Percentiles rank a stretch among this genome's conserved stretches.
Evolutionary conservation across 1,140 invertebrate species (phyloP).

Genomic region (Chlorops oryzae): DNA sequence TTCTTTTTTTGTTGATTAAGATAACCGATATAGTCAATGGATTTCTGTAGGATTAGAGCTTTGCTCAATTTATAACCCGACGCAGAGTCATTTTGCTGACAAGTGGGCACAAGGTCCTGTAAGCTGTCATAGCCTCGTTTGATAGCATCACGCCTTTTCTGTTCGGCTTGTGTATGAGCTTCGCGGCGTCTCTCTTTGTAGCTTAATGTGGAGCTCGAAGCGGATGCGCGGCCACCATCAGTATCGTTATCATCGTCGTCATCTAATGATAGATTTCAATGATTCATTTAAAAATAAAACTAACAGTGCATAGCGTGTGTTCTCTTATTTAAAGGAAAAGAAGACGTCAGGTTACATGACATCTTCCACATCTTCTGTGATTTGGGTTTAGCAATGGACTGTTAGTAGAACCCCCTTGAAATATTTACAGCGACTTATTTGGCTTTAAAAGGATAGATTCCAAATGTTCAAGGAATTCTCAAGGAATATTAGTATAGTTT

Average conservation of each 20-base stretch:
- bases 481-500: no score
- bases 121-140: slow-evolving; percentile 91
- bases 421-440: no score
- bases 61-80: slow-evolving; percentile 92
- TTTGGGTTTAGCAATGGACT: no score
- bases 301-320: slow-evolving; percentile 6
- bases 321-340: slow-evolving; percentile 8
- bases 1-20: slow-evolving; percentile 86
- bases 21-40: slow-evolving; percentile 86
- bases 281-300: slow-evolving; percentile 12
- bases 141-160: slow-evolving; percentile 93
- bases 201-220: slow-evolving; percentile 58
- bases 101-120: slow-evolving; percentile 87
- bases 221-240: slow-evolving; percentile 54
- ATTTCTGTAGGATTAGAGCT: slow-evolving; percentile 89
- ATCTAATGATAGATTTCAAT: slow-evolving; percentile 48
- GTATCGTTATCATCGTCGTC: slow-evolving; percentile 81
- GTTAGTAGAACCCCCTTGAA: no score
- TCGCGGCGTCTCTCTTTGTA: slow-evolving; percentile 91
- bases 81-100: slow-evolving; percentile 67
- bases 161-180: slow-evolving; percentile 95
- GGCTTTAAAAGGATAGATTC: no score
- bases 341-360: no score
- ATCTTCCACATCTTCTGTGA: no score
- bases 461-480: no score